Percentiles rank a stretch among this genome's conserved stretches.
Evolutionary conservation across 1,140 invertebrate genomes (phyloP).

Genomic region (Maniola jurtina): DNA sequence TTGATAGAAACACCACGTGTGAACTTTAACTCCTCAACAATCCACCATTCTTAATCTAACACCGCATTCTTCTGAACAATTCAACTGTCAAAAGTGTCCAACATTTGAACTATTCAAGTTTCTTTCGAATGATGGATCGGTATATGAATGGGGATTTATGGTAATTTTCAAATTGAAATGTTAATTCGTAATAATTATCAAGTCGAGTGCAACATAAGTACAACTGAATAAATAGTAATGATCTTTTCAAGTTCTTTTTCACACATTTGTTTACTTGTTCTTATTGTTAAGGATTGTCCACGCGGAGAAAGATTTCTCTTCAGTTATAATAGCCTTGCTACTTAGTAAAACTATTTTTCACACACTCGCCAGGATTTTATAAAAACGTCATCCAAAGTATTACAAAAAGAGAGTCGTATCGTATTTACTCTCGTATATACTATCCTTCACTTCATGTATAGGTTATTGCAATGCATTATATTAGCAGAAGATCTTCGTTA

Average conservation of each 20-base stretch:
- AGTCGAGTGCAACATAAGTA: constrained; percentile 41
- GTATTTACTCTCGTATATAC: too few species aligned
- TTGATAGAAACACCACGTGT: constrained; percentile 23
- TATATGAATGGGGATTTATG: constrained; percentile 67
- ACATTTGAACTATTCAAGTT: constrained; percentile 46
- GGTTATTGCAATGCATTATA: too few species aligned
- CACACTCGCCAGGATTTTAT: too few species aligned
- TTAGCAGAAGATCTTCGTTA: too few species aligned
- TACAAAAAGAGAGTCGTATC: neutral
- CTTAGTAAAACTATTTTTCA: too few species aligned
- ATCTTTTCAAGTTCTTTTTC: constrained; percentile 47
- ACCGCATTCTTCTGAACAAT: constrained; percentile 10
- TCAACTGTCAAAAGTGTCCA: constrained; percentile 67
- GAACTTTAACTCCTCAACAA: constrained; percentile 25
- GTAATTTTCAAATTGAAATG: constrained; percentile 66
- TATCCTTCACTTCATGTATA: too few species aligned
- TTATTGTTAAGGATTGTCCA: constrained; percentile 24
- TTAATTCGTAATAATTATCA: constrained; percentile 66
- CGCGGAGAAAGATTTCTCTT: neutral
- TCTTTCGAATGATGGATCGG: constrained; percentile 58
- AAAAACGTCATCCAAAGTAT: too few species aligned
- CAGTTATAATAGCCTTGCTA: neutral
- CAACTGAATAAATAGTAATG: constrained; percentile 60
- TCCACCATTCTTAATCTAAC: constrained; percentile 18
- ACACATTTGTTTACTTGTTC: constrained; percentile 45